Conservation (phyloP, 2,113 vertebrate genomes). For the Lipophrys pholis region DNA sequence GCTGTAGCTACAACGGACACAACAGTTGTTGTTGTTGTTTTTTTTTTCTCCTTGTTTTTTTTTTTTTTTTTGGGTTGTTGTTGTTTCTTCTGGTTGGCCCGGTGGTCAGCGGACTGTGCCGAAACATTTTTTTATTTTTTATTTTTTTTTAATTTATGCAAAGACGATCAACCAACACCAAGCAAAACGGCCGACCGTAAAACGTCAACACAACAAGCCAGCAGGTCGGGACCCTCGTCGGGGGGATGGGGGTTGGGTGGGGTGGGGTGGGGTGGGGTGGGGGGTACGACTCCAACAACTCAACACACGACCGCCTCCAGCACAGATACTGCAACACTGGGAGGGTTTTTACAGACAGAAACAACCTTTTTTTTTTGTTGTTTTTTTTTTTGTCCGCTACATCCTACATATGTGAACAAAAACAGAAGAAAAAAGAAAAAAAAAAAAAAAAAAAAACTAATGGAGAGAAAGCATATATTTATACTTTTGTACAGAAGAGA, state of each 20-base stretch:
- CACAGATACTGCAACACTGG: slow-evolving; percentile 76
- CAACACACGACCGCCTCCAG: slow-evolving; percentile 76
- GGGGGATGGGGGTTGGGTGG: background rate
- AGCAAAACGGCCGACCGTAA: slow-evolving; percentile 70
- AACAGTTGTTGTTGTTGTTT: slow-evolving; percentile 76
- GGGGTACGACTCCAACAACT: background rate
- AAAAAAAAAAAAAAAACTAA: slow-evolving; percentile 59
- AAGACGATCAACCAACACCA: slow-evolving; percentile 91
- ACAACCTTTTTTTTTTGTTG: slow-evolving; percentile 53
- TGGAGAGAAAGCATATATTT: slow-evolving; percentile 90
- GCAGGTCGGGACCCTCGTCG: slow-evolving; percentile 45
- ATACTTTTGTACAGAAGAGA: slow-evolving; percentile 93
- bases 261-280: too few species aligned
- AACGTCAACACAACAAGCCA: slow-evolving; percentile 68
- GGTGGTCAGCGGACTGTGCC: slow-evolving; percentile 78
- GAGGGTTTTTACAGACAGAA: slow-evolving; percentile 64
- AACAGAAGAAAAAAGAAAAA: slow-evolving; percentile 35
- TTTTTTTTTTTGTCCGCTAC: slow-evolving; percentile 70
- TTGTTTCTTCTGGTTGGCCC: slow-evolving; percentile 55
- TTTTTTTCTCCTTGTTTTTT: slow-evolving; percentile 70
- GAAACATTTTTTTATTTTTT: slow-evolving; percentile 24
- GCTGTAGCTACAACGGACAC: slow-evolving; percentile 89
- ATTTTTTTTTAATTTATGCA: slow-evolving; percentile 85
- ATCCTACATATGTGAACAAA: slow-evolving; percentile 84
- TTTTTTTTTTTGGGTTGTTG: too few species aligned